Evolutionary conservation across 2,797 vertebrate species (phyloP), one percentile per base, ranked within the genome.

Genomic region (Xiphophorus birchmanni): DNA sequence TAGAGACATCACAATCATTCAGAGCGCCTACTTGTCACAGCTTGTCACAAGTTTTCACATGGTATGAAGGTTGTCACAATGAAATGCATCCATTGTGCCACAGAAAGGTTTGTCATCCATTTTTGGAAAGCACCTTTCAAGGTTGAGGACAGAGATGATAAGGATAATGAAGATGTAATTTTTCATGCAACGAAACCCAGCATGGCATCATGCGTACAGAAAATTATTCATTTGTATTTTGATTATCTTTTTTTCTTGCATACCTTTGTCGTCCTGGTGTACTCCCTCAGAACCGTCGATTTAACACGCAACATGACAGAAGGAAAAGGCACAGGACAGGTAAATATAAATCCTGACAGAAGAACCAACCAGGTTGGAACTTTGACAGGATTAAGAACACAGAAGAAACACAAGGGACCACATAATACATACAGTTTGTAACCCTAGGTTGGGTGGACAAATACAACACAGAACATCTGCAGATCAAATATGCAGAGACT

Each of bases 301-400:
- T 94, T 88, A 91, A 94, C 92, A 94, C 90, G 92, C 87, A 92
- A 93, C 82, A 87, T 90, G 90, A 94, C 88, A 88, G 80, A 87
- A 90, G 91, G 91, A 92, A 90, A 93, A 84, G 92, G 91, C 94
- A 95, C 89, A 94, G 88, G 93, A 94, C 91, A 95, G 86, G 88
- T 91, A 88, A 94, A 91, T 90, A 81, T 93, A 85, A 96, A 95
- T 93, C 94, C 92, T 92, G 94, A 93, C 93, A 92, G 86, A 95
- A 92, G 92, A 82, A 89, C 92, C 88, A 89, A 91, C 88, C 77
- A 85, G 76, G 35, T 84, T 92, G 91, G 91, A 87, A 91, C 88
- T 92, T 94, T 75, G 90, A 92, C 90, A 94, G 93, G 92, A 94
- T 94, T 92, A 88, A 77, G 82, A 67, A 92, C 72, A 93, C 82